phyloP scores from a whole-genome alignment of 2,113 vertebrate species.

The Corythoichthys intestinalis region DNA sequence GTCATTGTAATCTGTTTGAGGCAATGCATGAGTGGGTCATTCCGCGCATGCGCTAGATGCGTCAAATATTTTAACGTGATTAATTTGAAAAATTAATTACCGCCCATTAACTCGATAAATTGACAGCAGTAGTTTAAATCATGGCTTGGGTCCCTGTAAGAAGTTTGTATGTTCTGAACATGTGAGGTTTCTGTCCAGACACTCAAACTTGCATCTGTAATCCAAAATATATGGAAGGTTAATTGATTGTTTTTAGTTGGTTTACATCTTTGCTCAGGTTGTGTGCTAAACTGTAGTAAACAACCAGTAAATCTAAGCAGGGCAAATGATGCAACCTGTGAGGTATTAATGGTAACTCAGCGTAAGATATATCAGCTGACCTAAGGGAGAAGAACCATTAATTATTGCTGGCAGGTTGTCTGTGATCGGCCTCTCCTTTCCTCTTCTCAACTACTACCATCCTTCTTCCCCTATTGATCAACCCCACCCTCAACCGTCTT shows the following conservation, averaged over 20 bases:
- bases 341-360: slow-evolving; percentile 45
- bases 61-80: no score
- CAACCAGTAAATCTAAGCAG: neutral
- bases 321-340: slow-evolving; percentile 15
- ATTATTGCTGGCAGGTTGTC: slow-evolving; percentile 28
- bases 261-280: neutral
- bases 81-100: no score
- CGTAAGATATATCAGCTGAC: slow-evolving; percentile 28
- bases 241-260: neutral
- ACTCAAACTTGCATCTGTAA: neutral
- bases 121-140: no score
- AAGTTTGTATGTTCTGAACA: neutral
- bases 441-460: slow-evolving; percentile 6
- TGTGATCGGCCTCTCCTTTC: slow-evolving; percentile 18
- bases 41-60: no score
- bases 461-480: slow-evolving; percentile 7
- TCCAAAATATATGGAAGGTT: neutral
- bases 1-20: no score
- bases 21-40: no score
- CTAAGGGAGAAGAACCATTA: slow-evolving; percentile 27
- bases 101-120: no score
- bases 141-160: neutral
- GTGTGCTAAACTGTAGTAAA: neutral
- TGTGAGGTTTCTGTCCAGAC: neutral
- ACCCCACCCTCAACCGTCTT: slow-evolving; percentile 5